Evolutionary conservation across 2,113 vertebrate species (phyloP).

Genomic region (Chiloscyllium plagiosum): DNA sequence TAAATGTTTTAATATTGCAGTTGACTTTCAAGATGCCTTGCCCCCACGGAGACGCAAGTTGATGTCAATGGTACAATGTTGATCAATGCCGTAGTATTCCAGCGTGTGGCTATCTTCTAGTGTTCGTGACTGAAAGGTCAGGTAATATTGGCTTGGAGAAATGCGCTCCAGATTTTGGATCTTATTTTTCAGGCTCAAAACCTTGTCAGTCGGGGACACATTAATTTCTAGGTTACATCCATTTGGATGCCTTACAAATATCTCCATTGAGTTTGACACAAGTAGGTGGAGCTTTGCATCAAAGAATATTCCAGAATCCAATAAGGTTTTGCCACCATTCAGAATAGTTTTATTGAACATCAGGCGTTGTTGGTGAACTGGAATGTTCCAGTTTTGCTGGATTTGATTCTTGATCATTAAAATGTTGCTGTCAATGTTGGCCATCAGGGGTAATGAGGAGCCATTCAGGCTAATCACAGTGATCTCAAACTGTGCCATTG

Average conservation of each 20-base stretch:
- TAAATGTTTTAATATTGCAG: not conserved
- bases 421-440: not conserved
- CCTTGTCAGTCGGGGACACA: not conserved
- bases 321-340: not conserved
- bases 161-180: not conserved
- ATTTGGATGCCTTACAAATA: not conserved
- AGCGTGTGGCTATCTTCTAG: not conserved
- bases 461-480: not conserved
- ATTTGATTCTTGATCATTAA: not conserved
- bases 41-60: not conserved
- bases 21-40: not conserved
- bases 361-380: not conserved
- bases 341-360: not conserved
- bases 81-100: not conserved
- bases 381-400: not conserved
- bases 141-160: not conserved
- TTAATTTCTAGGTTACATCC: not conserved
- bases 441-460: not conserved
- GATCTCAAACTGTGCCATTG: not conserved
- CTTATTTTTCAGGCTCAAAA: constrained; percentile 1
- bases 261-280: not conserved
- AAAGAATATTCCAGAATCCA: not conserved
- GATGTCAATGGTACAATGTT: not conserved
- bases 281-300: not conserved
- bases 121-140: not conserved